Evolutionary conservation across 2,888 invertebrate species (phyloP).

Genomic region (Philhelius pedissequus): DNA sequence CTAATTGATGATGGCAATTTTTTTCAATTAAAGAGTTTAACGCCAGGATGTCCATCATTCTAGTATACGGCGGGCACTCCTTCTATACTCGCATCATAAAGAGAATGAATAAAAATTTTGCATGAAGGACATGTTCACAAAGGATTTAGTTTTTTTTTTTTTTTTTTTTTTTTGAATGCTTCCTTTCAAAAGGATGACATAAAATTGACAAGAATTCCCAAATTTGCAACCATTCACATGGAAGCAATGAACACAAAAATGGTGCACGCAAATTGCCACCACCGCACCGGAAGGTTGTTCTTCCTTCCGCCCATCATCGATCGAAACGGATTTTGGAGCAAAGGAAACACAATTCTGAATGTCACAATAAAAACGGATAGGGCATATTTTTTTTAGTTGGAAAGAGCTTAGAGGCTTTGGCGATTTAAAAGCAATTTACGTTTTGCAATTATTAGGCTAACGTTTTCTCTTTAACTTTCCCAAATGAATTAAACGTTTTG

Average conservation of each 20-base stretch:
- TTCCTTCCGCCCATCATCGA: conserved; percentile 24
- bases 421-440: conserved; percentile 39
- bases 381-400: not conserved
- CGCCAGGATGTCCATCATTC: conserved; percentile 39
- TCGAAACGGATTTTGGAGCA: not conserved
- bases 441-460: conserved; percentile 5
- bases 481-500: not conserved
- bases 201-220: conserved; percentile 35
- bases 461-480: not conserved
- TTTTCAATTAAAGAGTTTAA: conserved; percentile 52
- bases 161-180: not conserved
- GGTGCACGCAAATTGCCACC: conserved; percentile 45
- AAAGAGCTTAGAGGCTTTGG: conserved; percentile 36
- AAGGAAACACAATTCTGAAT: not conserved
- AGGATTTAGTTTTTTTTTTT: not conserved
- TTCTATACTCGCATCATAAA: too few relatives aligned
- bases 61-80: conserved; percentile 19
- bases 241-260: not conserved
- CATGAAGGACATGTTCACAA: conserved; percentile 22
- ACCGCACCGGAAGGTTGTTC: conserved; percentile 49
- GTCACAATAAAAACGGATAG: not conserved
- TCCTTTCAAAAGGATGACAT: not conserved
- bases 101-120: conserved; percentile 20
- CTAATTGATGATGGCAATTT: conserved; percentile 57
- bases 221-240: conserved; percentile 43